These are phyloP conservation scores for Drosophila nr. perissopoda DNA, from an alignment of 2,888 invertebrate genomes.

Conservation along the genomic window DNA sequence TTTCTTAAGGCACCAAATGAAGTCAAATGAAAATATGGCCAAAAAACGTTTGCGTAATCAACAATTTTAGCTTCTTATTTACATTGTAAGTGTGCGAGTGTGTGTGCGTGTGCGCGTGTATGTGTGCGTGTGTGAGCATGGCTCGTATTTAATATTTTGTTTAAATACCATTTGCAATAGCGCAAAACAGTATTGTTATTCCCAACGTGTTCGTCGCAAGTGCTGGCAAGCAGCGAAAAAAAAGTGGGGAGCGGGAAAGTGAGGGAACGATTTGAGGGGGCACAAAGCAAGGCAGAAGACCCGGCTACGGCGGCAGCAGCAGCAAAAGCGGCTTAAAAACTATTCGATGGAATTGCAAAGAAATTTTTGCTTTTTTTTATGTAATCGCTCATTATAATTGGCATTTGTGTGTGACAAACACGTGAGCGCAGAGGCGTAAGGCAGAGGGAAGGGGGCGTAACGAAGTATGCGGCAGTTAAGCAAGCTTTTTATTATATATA, in stretches of 20 bases:
- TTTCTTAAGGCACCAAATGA: conserved; percentile 40
- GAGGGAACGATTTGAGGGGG: neutral
- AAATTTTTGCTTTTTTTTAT: conserved; percentile 61
- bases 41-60: conserved; percentile 73
- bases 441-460: neutral
- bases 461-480: conserved; percentile 55
- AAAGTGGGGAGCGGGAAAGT: neutral
- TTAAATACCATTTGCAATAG: conserved; percentile 70
- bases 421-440: conserved; percentile 20
- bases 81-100: conserved; percentile 34
- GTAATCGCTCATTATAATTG: conserved; percentile 78
- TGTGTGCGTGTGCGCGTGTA: conserved; percentile 12
- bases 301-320: conserved; percentile 24
- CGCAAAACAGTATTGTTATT: conserved; percentile 70
- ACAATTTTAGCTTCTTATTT: conserved; percentile 70
- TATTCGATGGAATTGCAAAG: conserved; percentile 65
- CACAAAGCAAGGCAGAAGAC: conserved; percentile 24
- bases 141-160: conserved; percentile 65
- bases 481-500: conserved; percentile 48
- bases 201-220: conserved; percentile 56
- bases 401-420: conserved; percentile 71
- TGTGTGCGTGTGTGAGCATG: conserved; percentile 21
- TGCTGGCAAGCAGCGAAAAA: conserved; percentile 23
- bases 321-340: conserved; percentile 61
- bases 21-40: conserved; percentile 46